phyloP scores from a whole-genome alignment of 53 echinoderm and acorn worm species.

The Temnopleurus reevesii region DNA sequence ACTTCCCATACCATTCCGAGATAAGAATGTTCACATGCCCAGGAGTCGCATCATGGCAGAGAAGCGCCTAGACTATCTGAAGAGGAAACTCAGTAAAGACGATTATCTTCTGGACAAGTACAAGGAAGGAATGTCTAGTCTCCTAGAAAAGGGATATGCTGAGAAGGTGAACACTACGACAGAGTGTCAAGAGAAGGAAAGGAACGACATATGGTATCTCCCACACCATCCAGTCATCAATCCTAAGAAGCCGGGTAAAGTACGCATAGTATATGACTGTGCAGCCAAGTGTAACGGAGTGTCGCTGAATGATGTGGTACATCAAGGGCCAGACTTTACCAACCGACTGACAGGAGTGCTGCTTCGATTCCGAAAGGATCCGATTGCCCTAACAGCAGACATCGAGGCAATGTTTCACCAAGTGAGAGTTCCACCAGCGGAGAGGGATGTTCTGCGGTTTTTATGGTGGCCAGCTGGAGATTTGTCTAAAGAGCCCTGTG shows the following conservation, averaged over 20 bases:
- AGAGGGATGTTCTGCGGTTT: constrained; percentile 59
- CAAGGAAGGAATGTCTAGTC: constrained; percentile 29
- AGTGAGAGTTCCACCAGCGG: constrained; percentile 60
- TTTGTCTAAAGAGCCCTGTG: constrained; percentile 39
- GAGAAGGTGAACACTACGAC: not conserved
- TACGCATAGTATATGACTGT: not conserved
- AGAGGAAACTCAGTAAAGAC: constrained; percentile 14
- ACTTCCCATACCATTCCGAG: constrained; percentile 18
- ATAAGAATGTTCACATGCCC: not conserved
- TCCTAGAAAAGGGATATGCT: constrained; percentile 4
- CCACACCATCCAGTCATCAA: not conserved
- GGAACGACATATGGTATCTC: constrained; percentile 14
- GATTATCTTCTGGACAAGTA: constrained; percentile 28
- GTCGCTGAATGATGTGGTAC: constrained; percentile 62
- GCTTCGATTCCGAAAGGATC: constrained; percentile 22
- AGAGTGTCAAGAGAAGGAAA: not conserved
- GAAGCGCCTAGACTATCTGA: constrained; percentile 18
- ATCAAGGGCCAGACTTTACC: constrained; percentile 63
- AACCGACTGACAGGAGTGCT: constrained; percentile 53
- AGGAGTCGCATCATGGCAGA: not conserved
- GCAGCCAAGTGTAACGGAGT: constrained; percentile 38
- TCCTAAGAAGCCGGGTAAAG: not conserved
- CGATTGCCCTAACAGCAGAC: constrained; percentile 43
- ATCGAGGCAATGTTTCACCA: constrained; percentile 74
- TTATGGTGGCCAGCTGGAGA: constrained; percentile 68